These are phyloP conservation scores for Morbakka virulenta DNA, from an alignment of 30 jellyfish, hydroid and myxozoan species.

Conservation along the genomic window DNA sequence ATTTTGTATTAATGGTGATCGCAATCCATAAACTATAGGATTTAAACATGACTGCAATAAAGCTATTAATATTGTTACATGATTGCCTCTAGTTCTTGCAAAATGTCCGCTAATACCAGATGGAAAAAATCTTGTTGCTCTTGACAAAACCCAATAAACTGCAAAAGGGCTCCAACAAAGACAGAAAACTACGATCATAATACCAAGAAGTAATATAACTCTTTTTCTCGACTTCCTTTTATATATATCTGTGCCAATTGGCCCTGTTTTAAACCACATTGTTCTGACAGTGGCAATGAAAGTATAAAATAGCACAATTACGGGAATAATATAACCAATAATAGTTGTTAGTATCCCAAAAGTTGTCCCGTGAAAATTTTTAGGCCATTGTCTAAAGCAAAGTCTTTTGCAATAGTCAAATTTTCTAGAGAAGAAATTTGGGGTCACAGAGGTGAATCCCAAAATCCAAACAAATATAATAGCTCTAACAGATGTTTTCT, in stretches of 20 bases:
- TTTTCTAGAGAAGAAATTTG: neutral
- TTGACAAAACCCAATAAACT: neutral
- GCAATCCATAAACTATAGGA: neutral
- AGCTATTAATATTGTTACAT: neutral
- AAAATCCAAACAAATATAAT: neutral
- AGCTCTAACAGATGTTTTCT: neutral
- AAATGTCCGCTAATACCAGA: neutral
- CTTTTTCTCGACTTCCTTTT: neutral
- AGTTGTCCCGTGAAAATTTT: neutral
- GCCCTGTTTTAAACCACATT: neutral
- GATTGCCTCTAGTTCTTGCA: too few species aligned
- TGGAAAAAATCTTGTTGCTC: neutral
- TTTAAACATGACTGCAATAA: neutral
- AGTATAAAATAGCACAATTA: neutral
- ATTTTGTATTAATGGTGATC: too few species aligned
- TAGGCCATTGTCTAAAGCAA: neutral
- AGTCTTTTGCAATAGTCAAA: neutral
- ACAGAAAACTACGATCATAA: neutral
- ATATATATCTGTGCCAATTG: too few species aligned
- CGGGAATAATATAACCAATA: neutral
- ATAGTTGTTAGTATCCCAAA: neutral
- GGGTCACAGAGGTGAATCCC: neutral
- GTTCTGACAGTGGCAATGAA: neutral
- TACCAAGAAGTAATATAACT: neutral
- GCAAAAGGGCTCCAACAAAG: neutral